Conservation (phyloP, 2,113 vertebrate genomes). For the Gallinago paraguaiae region DNA sequence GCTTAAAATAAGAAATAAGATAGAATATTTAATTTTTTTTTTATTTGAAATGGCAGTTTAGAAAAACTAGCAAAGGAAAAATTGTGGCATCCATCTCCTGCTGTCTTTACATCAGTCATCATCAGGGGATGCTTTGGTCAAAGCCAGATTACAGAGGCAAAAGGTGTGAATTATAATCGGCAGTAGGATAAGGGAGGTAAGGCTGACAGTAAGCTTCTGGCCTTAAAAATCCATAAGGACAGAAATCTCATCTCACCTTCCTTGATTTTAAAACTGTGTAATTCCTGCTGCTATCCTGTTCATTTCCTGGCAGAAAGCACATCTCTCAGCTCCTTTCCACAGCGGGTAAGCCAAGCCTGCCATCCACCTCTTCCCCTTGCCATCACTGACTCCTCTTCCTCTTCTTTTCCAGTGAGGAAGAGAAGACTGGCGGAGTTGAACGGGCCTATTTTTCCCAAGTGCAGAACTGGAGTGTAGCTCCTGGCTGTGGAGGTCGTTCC, state of each 20-base stretch:
- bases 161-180: neutral
- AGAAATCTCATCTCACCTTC: neutral
- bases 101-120: neutral
- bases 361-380: accelerated
- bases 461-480: conserved; percentile 89
- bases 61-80: neutral
- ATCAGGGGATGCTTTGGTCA: neutral
- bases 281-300: neutral
- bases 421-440: conserved; percentile 89
- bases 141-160: neutral
- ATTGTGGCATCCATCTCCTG: neutral
- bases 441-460: conserved; percentile 95
- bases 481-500: neutral
- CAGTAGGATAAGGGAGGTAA: neutral
- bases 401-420: conserved; percentile 89
- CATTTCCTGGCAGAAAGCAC: neutral
- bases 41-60: neutral
- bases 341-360: neutral
- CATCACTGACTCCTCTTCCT: conserved; percentile 8
- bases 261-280: neutral
- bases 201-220: neutral
- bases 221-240: neutral
- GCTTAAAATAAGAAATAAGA: neutral
- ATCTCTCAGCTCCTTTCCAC: neutral
- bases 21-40: neutral